phyloP scores from a whole-genome alignment of 2,113 vertebrate genomes.

The Edolisoma coerulescens region DNA sequence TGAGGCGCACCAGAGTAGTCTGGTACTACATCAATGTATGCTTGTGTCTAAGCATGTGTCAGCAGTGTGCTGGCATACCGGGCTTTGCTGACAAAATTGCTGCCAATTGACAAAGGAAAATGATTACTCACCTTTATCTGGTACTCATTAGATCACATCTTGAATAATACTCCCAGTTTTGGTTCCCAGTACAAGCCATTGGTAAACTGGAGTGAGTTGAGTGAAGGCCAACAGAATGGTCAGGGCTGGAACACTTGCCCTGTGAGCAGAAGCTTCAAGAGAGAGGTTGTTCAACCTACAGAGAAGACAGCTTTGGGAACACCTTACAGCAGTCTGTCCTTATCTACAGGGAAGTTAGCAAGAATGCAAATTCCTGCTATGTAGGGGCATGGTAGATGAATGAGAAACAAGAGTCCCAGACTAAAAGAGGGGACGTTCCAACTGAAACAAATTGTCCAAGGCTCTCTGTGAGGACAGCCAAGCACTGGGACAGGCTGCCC shows the following conservation, averaged over 20 bases:
- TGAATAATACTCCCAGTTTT: neutral
- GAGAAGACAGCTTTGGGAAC: neutral
- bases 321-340: neutral
- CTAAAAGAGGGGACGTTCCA: neutral
- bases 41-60: neutral
- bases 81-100: neutral
- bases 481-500: neutral
- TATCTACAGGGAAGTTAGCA: neutral
- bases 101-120: neutral
- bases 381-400: neutral
- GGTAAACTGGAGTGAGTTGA: neutral
- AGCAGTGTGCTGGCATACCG: neutral
- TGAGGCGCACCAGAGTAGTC: neutral
- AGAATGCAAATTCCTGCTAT: neutral
- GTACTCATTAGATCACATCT: neutral
- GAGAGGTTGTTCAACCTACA: neutral
- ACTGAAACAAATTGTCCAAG: neutral
- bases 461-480: neutral
- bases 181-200: neutral
- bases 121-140: neutral
- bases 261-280: neutral
- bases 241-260: neutral
- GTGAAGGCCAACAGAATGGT: neutral
- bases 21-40: neutral
- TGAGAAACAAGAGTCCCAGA: neutral